These are phyloP conservation scores for Acanthoscelides obtectus DNA, from an alignment of 2,888 invertebrate genomes.

Conservation along the genomic window DNA sequence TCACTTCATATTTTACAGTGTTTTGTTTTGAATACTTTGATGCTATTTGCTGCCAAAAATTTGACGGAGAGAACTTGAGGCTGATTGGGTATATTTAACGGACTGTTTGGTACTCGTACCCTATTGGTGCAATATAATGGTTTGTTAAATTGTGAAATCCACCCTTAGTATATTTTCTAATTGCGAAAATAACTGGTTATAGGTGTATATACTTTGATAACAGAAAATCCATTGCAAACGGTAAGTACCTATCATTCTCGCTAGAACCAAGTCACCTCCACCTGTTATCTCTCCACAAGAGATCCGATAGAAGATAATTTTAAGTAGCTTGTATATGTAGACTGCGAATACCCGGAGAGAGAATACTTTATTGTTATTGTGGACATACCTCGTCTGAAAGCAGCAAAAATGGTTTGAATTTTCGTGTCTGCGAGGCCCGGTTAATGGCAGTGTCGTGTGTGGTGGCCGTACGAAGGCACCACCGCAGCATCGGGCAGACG, in stretches of 20 bases:
- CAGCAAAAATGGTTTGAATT: conserved; percentile 19
- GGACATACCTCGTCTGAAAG: conserved; percentile 1
- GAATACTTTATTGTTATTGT: conserved; percentile 24
- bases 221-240: too few relatives aligned
- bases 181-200: too few relatives aligned
- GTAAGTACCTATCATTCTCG: neutral
- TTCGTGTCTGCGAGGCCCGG: conserved; percentile 31
- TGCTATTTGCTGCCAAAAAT: too few relatives aligned
- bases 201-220: too few relatives aligned
- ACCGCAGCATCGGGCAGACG: conserved; percentile 11
- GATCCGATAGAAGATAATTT: conserved; percentile 22
- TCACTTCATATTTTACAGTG: too few relatives aligned
- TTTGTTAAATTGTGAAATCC: too few relatives aligned
- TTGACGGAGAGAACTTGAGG: too few relatives aligned
- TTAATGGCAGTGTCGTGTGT: conserved; percentile 35
- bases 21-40: too few relatives aligned
- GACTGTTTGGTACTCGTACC: too few relatives aligned
- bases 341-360: neutral
- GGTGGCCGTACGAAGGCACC: conserved; percentile 24
- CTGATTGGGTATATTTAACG: too few relatives aligned
- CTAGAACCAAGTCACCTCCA: neutral
- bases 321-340: conserved; percentile 19
- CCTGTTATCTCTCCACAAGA: conserved; percentile 13
- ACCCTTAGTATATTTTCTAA: too few relatives aligned
- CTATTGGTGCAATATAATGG: too few relatives aligned